Evolutionary conservation across 2,888 invertebrate genomes (phyloP).

Genomic region (Venustoraphidia nigricollis): DNA sequence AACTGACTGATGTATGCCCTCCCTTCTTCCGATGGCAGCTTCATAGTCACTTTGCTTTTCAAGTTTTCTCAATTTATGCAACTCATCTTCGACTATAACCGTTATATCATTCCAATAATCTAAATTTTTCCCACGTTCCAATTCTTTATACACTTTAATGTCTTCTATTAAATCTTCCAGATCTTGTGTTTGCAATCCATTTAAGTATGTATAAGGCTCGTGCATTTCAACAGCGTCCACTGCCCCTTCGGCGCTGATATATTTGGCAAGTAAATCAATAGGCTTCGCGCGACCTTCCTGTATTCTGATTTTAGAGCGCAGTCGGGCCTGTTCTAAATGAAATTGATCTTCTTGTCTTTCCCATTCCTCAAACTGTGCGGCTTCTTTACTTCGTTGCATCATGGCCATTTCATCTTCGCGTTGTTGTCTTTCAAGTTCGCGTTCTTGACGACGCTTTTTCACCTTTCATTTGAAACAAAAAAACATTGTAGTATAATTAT

Average conservation of each 20-base stretch:
- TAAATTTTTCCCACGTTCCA: constrained; percentile 76
- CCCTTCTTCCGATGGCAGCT: constrained; percentile 33
- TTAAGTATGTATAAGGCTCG: constrained; percentile 90
- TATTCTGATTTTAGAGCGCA: constrained; percentile 88
- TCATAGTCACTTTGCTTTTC: constrained; percentile 45
- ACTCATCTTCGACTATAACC: constrained; percentile 85
- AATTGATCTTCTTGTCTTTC: constrained; percentile 94
- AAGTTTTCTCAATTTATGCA: constrained; percentile 67
- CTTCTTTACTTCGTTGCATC: constrained; percentile 76
- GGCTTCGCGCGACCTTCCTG: constrained; percentile 95
- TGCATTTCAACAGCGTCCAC: constrained; percentile 95
- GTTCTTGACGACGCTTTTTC: constrained; percentile 76
- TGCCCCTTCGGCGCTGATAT: constrained; percentile 78
- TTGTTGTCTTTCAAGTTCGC: constrained; percentile 73
- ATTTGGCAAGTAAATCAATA: constrained; percentile 92
- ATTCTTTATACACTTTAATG: constrained; percentile 85
- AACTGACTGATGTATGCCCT: constrained; percentile 77
- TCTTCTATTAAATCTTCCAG: constrained; percentile 92
- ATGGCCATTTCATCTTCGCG: constrained; percentile 70
- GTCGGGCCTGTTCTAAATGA: constrained; percentile 88
- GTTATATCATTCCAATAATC: constrained; percentile 95
- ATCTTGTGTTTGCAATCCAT: constrained; percentile 78
- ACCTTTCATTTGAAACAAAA: constrained; percentile 31
- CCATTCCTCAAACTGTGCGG: constrained; percentile 87
- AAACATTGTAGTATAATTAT: constrained; percentile 1